Evolutionary conservation across 2,113 vertebrate species (phyloP), one percentile per base, ranked within the genome.

Genomic region (Apaloderma vittatum): DNA sequence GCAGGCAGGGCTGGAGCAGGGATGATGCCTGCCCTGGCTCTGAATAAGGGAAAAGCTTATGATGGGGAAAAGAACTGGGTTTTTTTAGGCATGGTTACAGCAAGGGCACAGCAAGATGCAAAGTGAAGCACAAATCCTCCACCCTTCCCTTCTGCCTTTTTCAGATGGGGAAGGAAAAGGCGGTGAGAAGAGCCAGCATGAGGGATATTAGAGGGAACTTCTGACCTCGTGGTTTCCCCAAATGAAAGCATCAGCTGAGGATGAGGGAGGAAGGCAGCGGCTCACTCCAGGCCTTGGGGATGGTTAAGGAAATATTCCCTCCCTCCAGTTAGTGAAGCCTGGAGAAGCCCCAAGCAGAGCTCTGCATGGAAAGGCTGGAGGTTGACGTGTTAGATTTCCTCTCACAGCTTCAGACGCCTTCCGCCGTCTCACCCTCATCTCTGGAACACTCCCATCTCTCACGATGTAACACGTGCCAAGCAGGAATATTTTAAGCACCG

Each of bases 101-200:
- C 29, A 70, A 71, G 88, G 27, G 58, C 3, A 2, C 22, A 15
- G 26, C 7, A 7, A 49, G 54, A 81, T 0, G 4, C 58, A 80
- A 68, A 61, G 1, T 1, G 0, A 26, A 71, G 46, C 57, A 62
- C 3, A 8, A 80, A 15, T 12, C 26, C 48, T 63, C 15, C 58
- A 63, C 48, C 49, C 21, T 62, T 18, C 24, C 22, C 32, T 24
- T 70, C 55, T 10, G 21, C 48, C 54, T 80, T 67, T 49, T 40
- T 77, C 88, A 80, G 70, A 65, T 0, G 6, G 26, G 8, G 20
- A 8, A 3, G 18, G 6, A 29, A 63, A 62, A 37, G 2, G 9
- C 0, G 0, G 29, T 8, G 40, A 46, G 45, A 65, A 57, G 45
- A 76, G 49, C 15, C 3, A 3, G 21, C 0, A 0, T 0, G 1